Evolutionary conservation across 2,797 vertebrate genomes (phyloP), one percentile per base, ranked within the genome.

Genomic region (Peromyscus nudipes): DNA sequence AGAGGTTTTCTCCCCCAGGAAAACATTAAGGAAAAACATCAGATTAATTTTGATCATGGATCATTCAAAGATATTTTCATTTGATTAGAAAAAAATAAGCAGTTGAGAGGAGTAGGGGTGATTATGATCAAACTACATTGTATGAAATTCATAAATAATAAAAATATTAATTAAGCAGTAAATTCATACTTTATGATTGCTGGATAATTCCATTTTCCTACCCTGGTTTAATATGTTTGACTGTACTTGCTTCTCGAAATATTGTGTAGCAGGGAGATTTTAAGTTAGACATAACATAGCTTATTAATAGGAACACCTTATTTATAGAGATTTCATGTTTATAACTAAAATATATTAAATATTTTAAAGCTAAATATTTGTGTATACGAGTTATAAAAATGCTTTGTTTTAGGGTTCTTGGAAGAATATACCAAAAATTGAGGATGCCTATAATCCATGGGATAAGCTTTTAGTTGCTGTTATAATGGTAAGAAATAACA

Each of bases 381-480:
- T 93, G 31, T 17, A 49, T 10, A 67, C 23, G 73, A 6, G 37
- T 73, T 31, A 0, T 92, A 75, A 29, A 60, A 88, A 67, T 1
- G 0, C 1, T 86, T 95, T 64, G 49, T 92, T 29, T 76, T 98
- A 99, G 99, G 98, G 98, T 96, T 98, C 98, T 0, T 99, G 98
- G 98, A 98, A 98, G 93, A 97, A 98, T 94, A 96, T 96, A n/a
- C 92, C 89, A 23, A 98, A 96, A 89, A 97, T 80, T 7, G 98
- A 97, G 27, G 97, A 97, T 4, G 92, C 83, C 62, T 96, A 98
- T 0, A 96, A 97, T 79, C 97, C 98, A 0, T 98, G 98, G 98
- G 98, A 98, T 95, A 97, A 98, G 71, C 98, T 99, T 88, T 95
- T 99, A 95, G 98, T 99, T n/a, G 98, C 99, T 65, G 98, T 98